Evolutionary conservation across 2,797 vertebrate genomes (phyloP).

Genomic region (Etheostoma nigrum): DNA sequence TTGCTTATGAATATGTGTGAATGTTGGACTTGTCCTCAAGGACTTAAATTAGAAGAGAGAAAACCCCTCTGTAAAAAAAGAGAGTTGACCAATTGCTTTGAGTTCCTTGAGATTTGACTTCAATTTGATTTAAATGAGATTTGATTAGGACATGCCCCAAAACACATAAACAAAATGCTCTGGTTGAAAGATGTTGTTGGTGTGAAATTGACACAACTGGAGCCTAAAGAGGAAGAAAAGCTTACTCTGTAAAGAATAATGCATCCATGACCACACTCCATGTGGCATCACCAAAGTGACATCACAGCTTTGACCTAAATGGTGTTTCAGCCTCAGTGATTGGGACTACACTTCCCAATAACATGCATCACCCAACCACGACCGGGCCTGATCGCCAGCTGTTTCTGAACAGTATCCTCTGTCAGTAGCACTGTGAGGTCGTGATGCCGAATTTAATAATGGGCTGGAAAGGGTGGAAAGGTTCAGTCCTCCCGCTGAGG

Average conservation of each 20-base stretch:
- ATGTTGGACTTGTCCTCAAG: neutral
- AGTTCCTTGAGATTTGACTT: neutral
- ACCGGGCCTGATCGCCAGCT: constrained; percentile 14
- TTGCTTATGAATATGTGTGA: neutral
- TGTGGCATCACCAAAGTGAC: constrained; percentile 7
- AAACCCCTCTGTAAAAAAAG: neutral
- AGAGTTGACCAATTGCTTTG: no score
- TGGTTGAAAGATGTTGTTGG: neutral
- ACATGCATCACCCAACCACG: neutral
- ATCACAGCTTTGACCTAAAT: constrained; percentile 27
- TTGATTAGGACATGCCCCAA: neutral
- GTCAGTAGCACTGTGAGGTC: constrained; percentile 9
- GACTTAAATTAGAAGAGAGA: neutral
- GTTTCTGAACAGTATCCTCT: constrained; percentile 17
- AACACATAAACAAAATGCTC: neutral
- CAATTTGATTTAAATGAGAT: neutral
- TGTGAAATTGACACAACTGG: constrained; percentile 14
- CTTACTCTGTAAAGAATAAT: constrained; percentile 15
- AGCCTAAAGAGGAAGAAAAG: neutral
- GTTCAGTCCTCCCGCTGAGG: constrained; percentile 48
- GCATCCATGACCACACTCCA: neutral
- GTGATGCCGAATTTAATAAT: constrained; percentile 44
- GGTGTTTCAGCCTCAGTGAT: constrained; percentile 13
- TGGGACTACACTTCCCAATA: neutral
- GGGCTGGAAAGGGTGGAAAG: constrained; percentile 33